Evolutionary conservation across 2,888 invertebrate species (phyloP).

Genomic region (Rhamnusium bicolor): DNA sequence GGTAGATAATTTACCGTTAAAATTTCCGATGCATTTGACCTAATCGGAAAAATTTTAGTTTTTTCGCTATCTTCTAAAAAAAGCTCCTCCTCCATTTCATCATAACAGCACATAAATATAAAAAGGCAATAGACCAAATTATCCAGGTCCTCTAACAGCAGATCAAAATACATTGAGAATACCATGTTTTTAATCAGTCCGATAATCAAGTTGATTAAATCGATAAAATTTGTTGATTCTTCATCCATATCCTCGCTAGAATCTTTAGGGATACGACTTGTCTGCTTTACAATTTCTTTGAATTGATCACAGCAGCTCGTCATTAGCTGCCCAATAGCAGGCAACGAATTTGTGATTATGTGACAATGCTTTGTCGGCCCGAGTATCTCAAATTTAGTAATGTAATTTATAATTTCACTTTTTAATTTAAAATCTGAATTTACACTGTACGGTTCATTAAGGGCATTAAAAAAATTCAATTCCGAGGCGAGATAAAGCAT

Average conservation of each 20-base stretch:
- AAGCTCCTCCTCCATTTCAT: conserved; percentile 46
- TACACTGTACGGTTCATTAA: conserved; percentile 50
- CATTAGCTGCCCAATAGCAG: conserved; percentile 55
- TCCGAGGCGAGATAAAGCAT: conserved; percentile 23
- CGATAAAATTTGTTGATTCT: conserved; percentile 52
- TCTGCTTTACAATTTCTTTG: conserved; percentile 51
- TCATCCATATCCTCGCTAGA: conserved; percentile 36
- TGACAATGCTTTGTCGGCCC: conserved; percentile 33
- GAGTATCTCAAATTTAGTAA: conserved; percentile 32
- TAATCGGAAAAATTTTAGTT: conserved; percentile 40
- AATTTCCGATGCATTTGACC: conserved; percentile 44
- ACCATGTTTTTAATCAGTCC: conserved; percentile 51
- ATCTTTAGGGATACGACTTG: conserved; percentile 47
- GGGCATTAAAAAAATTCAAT: conserved; percentile 34
- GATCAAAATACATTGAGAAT: conserved; percentile 48
- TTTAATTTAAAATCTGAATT: conserved; percentile 53
- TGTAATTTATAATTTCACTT: conserved; percentile 52
- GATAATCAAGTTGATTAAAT: conserved; percentile 48
- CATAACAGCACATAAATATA: conserved; percentile 52
- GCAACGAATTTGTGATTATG: conserved; percentile 43
- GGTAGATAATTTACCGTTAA: conserved; percentile 45
- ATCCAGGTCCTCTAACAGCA: conserved; percentile 52
- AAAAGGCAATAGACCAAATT: conserved; percentile 55
- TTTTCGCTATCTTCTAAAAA: conserved; percentile 48
- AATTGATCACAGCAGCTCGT: conserved; percentile 53